Conservation (phyloP, 2,888 invertebrate species). For the Eristalis tenax region DNA sequence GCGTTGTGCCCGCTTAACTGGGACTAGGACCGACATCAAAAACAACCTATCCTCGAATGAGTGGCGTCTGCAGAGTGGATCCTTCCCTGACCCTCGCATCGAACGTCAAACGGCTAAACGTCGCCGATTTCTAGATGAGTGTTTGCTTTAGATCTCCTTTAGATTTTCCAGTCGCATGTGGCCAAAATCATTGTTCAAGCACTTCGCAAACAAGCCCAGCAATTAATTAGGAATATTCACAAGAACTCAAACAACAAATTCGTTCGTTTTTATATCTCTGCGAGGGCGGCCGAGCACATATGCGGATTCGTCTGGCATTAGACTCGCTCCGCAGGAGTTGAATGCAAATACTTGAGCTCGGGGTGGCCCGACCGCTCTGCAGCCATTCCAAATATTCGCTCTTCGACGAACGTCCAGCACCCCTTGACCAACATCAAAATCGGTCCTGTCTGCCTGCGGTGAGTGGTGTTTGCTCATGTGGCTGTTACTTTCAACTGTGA, state of each 20-base stretch:
- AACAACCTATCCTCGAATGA: too few relatives aligned
- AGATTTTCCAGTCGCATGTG: neutral
- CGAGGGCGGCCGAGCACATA: neutral
- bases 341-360: neutral
- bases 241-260: constrained; percentile 23
- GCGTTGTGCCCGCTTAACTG: too few relatives aligned
- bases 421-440: constrained; percentile 2
- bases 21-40: too few relatives aligned
- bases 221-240: constrained; percentile 36
- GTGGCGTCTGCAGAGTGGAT: too few relatives aligned
- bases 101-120: too few relatives aligned
- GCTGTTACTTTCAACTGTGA: neutral
- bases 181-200: neutral
- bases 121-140: too few relatives aligned
- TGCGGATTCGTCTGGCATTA: neutral
- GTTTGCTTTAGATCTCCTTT: too few relatives aligned
- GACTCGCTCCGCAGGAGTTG: neutral
- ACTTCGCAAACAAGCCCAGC: constrained; percentile 25
- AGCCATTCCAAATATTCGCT: neutral
- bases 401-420: neutral
- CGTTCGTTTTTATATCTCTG: neutral
- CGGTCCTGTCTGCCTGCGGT: neutral
- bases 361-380: neutral
- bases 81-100: too few relatives aligned
- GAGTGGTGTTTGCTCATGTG: constrained; percentile 17